Base-by-base conservation (phyloP, 2,888 invertebrate genomes). In the Drosophila buzzatii region DNA sequence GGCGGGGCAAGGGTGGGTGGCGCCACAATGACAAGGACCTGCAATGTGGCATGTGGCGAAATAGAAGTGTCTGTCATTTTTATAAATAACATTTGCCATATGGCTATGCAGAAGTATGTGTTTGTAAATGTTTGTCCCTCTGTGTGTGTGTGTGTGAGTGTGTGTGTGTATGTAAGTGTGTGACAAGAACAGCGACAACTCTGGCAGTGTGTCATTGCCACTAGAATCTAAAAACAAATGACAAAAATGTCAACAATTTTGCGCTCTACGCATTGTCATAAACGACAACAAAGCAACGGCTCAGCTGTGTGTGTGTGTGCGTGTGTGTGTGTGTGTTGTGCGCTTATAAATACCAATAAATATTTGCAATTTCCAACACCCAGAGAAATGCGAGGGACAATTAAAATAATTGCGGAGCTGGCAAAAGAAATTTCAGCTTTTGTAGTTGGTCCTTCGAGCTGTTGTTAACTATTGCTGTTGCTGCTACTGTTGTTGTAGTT, bases 41-140 rank as follows among this genome's bases (percentile, higher is more conserved):
- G 74, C 81, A 77, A 71, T 77, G 77, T 77, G 81, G 81, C 77
- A 77, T 77, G 77, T 77, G 83, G 81, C 85, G 85, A 85, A 85
- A 85, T 89, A 89, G 85, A 85, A 85, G 85, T 85, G 85, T 89
- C 90, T 89, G 90, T 85, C 85, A 89, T 85, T 85, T 85, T 89
- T 89, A 87, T 85, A 85, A 85, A 89, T 87, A 85, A 85, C 88
- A 89, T 85, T 87, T 73, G 58, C 67, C 41, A 67, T 74, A 55
- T 62, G 35, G 47, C 59, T 18, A 59, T 63, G 62, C 47, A 55
- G 12, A 47, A 33, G 35, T 49, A 3, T 57, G 7, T 45, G 20
- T 60, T 12, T 41, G 16, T 41, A 1, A 27, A 4, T 12, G 12
- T 35, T 10, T 35, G 12, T 35, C 12, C 9, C n/a, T n/a, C n/a